phyloP scores from a whole-genome alignment of 2,797 vertebrate species.

The Florisuga fusca region DNA sequence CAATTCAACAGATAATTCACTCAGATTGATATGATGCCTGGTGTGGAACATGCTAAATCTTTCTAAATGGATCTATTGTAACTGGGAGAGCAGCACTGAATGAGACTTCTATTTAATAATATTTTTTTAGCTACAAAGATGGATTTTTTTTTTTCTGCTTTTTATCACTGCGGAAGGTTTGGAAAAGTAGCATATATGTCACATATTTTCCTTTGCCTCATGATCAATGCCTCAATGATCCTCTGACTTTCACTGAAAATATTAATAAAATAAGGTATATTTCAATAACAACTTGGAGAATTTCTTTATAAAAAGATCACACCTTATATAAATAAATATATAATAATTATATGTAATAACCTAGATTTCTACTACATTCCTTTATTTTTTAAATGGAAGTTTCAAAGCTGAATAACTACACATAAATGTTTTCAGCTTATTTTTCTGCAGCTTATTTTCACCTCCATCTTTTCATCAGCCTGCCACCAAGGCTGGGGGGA shows the following conservation, averaged over 20 bases:
- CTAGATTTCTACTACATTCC: neutral
- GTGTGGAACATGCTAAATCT: neutral
- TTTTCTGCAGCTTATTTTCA: neutral
- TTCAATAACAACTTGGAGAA: neutral
- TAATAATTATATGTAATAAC: neutral
- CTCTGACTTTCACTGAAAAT: neutral
- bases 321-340: neutral
- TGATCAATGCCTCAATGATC: neutral
- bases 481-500: neutral
- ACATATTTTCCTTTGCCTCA: neutral
- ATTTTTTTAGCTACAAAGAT: neutral
- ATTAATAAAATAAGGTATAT: neutral
- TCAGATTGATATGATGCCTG: neutral
- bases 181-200: neutral
- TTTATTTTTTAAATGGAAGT: neutral
- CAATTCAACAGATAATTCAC: neutral
- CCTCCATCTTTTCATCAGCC: neutral
- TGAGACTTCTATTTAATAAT: neutral
- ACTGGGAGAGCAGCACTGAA: neutral
- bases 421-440: neutral
- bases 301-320: neutral
- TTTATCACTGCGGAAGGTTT: neutral
- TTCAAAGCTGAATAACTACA: neutral
- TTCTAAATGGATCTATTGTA: neutral
- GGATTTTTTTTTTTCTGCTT: neutral